These are phyloP conservation scores for Enteromius unitaeniatus DNA, from an alignment of 2,797 vertebrate species.

Conservation along the genomic window DNA sequence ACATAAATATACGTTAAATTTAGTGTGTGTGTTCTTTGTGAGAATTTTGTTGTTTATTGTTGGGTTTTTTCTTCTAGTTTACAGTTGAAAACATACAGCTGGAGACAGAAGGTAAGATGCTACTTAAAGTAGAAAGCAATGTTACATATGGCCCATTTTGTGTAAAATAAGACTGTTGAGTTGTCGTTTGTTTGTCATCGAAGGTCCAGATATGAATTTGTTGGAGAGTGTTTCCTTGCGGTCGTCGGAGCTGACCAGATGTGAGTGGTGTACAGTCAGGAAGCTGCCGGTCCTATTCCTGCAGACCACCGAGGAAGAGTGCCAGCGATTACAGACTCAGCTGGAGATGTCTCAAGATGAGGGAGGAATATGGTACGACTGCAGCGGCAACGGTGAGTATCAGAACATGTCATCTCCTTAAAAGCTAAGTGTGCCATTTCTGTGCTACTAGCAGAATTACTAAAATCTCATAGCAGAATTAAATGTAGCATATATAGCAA, in stretches of 20 bases:
- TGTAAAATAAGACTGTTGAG: neutral
- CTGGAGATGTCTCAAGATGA: constrained; percentile 84
- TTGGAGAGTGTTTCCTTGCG: constrained; percentile 81
- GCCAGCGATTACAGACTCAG: constrained; percentile 83
- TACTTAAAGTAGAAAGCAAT: neutral
- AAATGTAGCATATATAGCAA: neutral
- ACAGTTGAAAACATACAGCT: constrained; percentile 90
- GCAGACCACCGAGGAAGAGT: constrained; percentile 84
- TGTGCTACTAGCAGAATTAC: no score
- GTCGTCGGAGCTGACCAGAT: constrained; percentile 89
- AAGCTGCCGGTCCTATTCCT: constrained; percentile 95
- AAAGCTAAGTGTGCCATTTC: neutral
- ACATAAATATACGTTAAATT: neutral
- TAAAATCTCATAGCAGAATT: neutral
- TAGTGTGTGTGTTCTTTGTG: neutral
- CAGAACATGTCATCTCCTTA: neutral
- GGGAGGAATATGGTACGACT: constrained; percentile 88
- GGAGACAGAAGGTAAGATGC: constrained; percentile 85
- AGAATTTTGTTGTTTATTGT: neutral
- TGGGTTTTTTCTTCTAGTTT: constrained; percentile 78
- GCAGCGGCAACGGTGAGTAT: constrained; percentile 82
- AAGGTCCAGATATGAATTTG: constrained; percentile 62
- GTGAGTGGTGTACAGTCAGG: constrained; percentile 92
- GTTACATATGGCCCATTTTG: neutral
- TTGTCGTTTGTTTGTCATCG: no score